phyloP scores from a whole-genome alignment of 1,140 invertebrate genomes.

The Fopius arisanus region DNA sequence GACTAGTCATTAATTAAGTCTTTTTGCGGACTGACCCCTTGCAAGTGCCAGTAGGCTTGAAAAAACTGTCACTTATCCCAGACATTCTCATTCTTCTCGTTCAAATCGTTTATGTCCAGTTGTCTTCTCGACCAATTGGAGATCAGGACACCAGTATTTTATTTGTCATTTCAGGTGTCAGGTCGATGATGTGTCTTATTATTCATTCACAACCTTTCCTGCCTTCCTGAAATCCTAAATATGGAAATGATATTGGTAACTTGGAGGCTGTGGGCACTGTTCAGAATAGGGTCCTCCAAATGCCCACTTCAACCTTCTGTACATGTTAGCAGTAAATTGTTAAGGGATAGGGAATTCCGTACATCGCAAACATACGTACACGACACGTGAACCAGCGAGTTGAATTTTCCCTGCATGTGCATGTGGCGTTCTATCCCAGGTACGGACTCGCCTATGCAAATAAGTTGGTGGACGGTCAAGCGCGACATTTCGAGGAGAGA shows the following conservation, averaged over 20 bases:
- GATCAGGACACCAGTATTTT: no score
- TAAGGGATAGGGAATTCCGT: slow-evolving; percentile 54
- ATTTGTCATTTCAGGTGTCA: no score
- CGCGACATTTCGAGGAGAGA: slow-evolving; percentile 11
- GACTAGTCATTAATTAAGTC: slow-evolving; percentile 64
- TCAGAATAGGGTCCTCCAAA: not conserved
- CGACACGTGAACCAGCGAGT: slow-evolving; percentile 33
- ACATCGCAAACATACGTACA: slow-evolving; percentile 40
- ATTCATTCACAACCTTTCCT: no score
- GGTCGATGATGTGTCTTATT: no score
- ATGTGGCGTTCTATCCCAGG: slow-evolving; percentile 31
- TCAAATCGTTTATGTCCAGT: not conserved
- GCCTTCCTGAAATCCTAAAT: not conserved
- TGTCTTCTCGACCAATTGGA: no score
- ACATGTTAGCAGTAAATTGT: slow-evolving; percentile 56
- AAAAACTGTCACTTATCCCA: slow-evolving; percentile 39
- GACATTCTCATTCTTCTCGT: not conserved
- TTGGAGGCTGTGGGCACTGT: not conserved
- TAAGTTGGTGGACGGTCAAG: slow-evolving; percentile 36
- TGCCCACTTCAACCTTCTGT: slow-evolving; percentile 30
- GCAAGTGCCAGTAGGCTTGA: slow-evolving; percentile 54
- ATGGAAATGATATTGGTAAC: not conserved
- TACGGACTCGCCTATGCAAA: slow-evolving; percentile 48
- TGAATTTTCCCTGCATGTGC: slow-evolving; percentile 33
- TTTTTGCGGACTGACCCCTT: slow-evolving; percentile 62